These are phyloP conservation scores for Adineta ricciae DNA, from an alignment of 2,888 invertebrate genomes.

Conservation along the genomic window DNA sequence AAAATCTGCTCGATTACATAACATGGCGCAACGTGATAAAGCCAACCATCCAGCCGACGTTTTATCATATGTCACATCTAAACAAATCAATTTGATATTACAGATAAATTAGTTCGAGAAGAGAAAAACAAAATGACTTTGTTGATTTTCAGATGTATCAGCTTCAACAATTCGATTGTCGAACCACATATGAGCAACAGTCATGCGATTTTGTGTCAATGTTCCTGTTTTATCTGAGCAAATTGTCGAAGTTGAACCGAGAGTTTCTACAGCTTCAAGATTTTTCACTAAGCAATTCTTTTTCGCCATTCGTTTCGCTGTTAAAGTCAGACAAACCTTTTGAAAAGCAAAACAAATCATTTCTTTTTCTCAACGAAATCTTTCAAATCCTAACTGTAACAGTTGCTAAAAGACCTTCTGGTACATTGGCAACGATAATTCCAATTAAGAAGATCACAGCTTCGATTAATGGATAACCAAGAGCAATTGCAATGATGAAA, in stretches of 20 bases:
- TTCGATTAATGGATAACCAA: conserved; percentile 96
- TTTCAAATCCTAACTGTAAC: conserved; percentile 63
- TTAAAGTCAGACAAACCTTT: conserved; percentile 63
- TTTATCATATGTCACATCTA: conserved; percentile 61
- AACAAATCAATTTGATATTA: conserved; percentile 3
- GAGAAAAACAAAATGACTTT: conserved; percentile 59
- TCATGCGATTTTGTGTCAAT: conserved; percentile 95
- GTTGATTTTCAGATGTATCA: conserved; percentile 95
- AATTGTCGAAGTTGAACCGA: conserved; percentile 95
- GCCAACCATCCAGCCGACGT: conserved; percentile 68
- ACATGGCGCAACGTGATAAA: conserved; percentile 79
- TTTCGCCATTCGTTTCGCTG: conserved; percentile 97
- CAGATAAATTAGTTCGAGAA: neutral
- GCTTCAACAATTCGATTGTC: conserved; percentile 96
- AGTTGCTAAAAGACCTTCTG: conserved; percentile 92
- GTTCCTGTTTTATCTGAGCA: conserved; percentile 99
- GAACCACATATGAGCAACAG: conserved; percentile 98
- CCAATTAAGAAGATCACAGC: conserved; percentile 95
- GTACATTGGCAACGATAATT: conserved; percentile 98
- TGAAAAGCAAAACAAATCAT: neutral
- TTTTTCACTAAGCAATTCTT: conserved; percentile 98
- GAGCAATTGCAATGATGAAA: conserved; percentile 88
- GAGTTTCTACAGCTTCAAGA: conserved; percentile 94
- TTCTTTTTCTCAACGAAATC: too few species aligned
- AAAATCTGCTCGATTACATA: conserved; percentile 97